Evolutionary conservation across 2,888 invertebrate species (phyloP), one percentile per base, ranked within the genome.

Genomic region (Cryptocheilus praepositus): DNA sequence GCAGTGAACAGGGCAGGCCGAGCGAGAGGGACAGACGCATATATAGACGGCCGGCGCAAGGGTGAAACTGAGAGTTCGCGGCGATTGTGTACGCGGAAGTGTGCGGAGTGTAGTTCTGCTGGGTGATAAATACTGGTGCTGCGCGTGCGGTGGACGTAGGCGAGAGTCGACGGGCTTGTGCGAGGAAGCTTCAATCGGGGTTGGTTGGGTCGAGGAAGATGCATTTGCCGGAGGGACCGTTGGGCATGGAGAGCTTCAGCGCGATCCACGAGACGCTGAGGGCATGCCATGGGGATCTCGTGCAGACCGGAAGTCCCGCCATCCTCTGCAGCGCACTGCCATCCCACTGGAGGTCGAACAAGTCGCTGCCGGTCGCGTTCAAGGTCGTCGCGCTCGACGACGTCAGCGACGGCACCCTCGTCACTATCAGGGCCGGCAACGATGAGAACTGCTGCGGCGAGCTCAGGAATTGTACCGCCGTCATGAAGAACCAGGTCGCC

Each of bases 401-500:
- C 78, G 94, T 99, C 49, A 93, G 92, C 84, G 98, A 99, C 88
- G 98, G 98, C 18, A 99, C 99, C 0, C 88, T 96, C 76, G 98
- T 99, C 65, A 95, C 95, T 21, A 94, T 99, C 57, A 93, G 95
- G 71, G 99, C 98, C 64, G 99, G 99, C 45, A 99, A 99, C 89
- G 99, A 99, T 84, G 99, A 99, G 89, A 99, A 99, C 89, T 96
- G 93, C 82, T 97, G 96, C 91, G 98, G 97, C 0, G 99, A 99
- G 87, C 89, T 99, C 81, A 91, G 97, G 81, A 99, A 99, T 89
- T 94, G 94, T 85, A 95, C 96, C 4, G 96, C 99, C 0, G 93
- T 97, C 79, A 97, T 99, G 95, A 98, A 98, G 91, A 97, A 97
- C 87, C 97, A 98, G 89, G 96, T 99, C 78, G 99, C 99, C 44